Conservation (phyloP, 2,113 vertebrate species). For the Larimichthys crocea region DNA sequence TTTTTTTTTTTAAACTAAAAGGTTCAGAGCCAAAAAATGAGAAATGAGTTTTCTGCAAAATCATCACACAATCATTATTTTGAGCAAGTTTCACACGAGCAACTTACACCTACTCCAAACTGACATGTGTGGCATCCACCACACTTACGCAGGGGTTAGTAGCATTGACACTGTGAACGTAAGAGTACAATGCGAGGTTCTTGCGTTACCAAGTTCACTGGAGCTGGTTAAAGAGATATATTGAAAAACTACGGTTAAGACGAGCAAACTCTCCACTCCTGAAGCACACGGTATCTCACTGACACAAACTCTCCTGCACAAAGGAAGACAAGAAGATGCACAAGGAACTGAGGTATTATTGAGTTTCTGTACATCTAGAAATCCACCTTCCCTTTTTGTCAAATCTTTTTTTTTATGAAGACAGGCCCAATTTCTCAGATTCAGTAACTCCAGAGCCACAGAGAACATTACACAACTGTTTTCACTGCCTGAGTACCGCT, state of each 20-base stretch:
- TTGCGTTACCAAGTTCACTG: too few relatives aligned
- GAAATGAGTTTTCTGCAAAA: background rate
- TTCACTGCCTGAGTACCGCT: background rate
- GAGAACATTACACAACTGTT: background rate
- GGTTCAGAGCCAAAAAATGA: background rate
- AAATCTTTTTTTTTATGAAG: too few relatives aligned
- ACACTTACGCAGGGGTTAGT: background rate
- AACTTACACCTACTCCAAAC: background rate
- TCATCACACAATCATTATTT: background rate
- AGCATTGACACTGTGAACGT: background rate
- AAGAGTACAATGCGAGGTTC: too few relatives aligned
- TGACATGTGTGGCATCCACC: background rate
- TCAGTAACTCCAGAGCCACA: background rate
- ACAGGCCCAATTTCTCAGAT: background rate
- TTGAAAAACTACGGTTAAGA: too few relatives aligned
- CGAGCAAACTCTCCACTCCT: background rate
- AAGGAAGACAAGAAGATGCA: background rate
- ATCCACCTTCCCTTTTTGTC: too few relatives aligned
- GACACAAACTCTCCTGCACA: background rate
- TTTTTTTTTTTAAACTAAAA: background rate
- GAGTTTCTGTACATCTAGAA: background rate
- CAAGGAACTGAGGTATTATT: background rate
- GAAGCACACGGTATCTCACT: background rate
- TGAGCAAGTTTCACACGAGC: background rate
- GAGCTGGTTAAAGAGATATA: too few relatives aligned